Percentiles rank a stretch among this genome's conserved stretches.
Evolutionary conservation across 2,888 invertebrate species (phyloP).

Genomic region (Cephus pygmeus): DNA sequence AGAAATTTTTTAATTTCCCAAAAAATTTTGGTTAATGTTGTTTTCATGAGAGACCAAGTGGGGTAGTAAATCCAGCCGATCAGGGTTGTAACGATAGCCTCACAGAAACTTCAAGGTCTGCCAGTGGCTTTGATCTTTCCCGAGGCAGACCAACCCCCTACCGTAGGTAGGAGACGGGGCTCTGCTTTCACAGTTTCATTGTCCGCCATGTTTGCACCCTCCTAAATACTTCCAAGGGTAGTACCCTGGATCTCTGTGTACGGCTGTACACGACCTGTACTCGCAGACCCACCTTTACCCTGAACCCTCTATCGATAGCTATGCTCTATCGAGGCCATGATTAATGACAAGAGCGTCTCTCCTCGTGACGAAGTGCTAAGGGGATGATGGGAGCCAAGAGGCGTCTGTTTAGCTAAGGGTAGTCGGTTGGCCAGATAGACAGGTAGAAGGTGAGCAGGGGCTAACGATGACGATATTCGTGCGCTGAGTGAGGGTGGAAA

Average conservation of each 20-base stretch:
- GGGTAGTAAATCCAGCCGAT: not conserved
- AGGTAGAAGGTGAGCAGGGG: not conserved
- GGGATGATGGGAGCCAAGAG: not conserved
- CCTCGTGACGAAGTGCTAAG: not conserved
- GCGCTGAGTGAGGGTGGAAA: not conserved
- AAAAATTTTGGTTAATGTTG: not conserved
- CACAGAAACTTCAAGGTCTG: not conserved
- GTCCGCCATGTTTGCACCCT: conserved; percentile 26
- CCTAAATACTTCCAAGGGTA: not conserved
- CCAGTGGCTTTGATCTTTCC: not conserved
- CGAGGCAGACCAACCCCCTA: too few relatives aligned
- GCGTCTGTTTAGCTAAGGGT: not conserved
- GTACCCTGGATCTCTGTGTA: not conserved
- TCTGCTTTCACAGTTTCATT: not conserved
- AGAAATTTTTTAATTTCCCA: too few relatives aligned
- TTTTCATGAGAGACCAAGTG: not conserved
- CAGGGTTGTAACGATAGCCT: not conserved
- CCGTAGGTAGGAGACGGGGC: too few relatives aligned
- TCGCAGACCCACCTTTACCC: conserved; percentile 3
- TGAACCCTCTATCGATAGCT: conserved; percentile 26
- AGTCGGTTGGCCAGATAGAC: not conserved
- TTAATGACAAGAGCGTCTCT: conserved; percentile 30
- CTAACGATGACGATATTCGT: not conserved
- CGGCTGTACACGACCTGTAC: not conserved
- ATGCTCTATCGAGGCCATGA: conserved; percentile 23